phyloP scores from a whole-genome alignment of 2,888 invertebrate genomes.

The Ariolimax columbianus region DNA sequence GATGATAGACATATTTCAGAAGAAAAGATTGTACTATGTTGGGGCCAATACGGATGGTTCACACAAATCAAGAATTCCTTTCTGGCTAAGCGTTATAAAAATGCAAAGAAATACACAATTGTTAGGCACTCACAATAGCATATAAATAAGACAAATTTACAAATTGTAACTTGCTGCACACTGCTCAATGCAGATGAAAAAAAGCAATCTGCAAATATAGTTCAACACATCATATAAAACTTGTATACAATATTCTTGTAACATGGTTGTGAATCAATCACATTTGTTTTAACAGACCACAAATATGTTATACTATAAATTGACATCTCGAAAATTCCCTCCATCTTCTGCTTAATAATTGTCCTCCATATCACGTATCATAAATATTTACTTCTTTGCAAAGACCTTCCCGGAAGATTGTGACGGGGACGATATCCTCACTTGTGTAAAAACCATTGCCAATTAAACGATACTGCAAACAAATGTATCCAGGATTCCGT shows the following conservation, averaged over 20 bases:
- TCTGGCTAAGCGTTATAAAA: background rate
- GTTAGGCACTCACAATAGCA: constrained; percentile 7
- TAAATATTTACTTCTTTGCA: background rate
- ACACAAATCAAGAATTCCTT: background rate
- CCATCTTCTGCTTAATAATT: too few species aligned
- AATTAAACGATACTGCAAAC: too few species aligned
- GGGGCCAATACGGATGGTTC: too few species aligned
- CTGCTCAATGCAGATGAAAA: background rate
- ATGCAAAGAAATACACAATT: background rate
- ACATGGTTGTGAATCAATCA: background rate
- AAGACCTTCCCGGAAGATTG: too few species aligned
- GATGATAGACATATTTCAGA: too few species aligned
- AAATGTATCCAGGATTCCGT: too few species aligned
- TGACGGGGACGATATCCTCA: too few species aligned
- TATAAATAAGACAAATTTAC: background rate
- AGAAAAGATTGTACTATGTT: too few species aligned
- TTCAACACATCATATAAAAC: background rate
- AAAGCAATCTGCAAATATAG: background rate
- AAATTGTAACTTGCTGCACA: background rate
- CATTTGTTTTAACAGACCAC: background rate
- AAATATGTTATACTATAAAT: background rate
- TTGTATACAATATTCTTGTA: background rate
- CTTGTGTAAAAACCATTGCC: too few species aligned
- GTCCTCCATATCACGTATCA: too few species aligned
- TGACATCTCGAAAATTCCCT: too few species aligned